Conservation (phyloP, 2,888 invertebrate species). For the Drosophila meridiana region DNA sequence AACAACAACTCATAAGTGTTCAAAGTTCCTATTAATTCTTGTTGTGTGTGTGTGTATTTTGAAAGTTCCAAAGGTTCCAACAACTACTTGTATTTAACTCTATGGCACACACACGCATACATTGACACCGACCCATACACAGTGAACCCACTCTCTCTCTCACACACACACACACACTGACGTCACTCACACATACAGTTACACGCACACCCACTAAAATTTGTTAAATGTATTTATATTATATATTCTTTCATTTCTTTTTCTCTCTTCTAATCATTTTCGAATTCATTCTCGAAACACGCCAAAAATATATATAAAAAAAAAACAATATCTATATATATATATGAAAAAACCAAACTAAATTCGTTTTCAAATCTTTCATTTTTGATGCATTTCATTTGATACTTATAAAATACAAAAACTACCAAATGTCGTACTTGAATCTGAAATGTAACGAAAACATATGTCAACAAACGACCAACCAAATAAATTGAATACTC, state of each 20-base stretch:
- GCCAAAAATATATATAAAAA: slow-evolving; percentile 49
- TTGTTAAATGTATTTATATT: slow-evolving; percentile 84
- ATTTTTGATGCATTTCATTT: slow-evolving; percentile 77
- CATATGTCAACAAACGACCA: slow-evolving; percentile 29
- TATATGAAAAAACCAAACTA: slow-evolving; percentile 28
- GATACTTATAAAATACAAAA: slow-evolving; percentile 34
- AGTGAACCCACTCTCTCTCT: slow-evolving; percentile 26
- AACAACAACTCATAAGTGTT: slow-evolving; percentile 34
- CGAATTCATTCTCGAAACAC: slow-evolving; percentile 77
- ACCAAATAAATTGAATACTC: slow-evolving; percentile 44
- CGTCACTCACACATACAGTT: slow-evolving; percentile 29
- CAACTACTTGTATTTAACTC: slow-evolving; percentile 32
- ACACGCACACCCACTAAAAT: slow-evolving; percentile 76
- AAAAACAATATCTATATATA: slow-evolving; percentile 4
- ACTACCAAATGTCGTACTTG: slow-evolving; percentile 53
- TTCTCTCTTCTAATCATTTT: slow-evolving; percentile 83
- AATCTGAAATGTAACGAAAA: slow-evolving; percentile 61
- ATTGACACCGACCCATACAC: slow-evolving; percentile 26
- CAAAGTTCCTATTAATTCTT: slow-evolving; percentile 33
- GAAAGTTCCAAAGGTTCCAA: slow-evolving; percentile 39
- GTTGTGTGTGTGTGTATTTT: slow-evolving; percentile 42
- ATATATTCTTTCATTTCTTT: slow-evolving; percentile 84
- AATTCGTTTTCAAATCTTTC: slow-evolving; percentile 64
- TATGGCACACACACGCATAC: slow-evolving; percentile 27
- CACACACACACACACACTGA: slow-evolving; percentile 45